Evolutionary conservation across 2,797 vertebrate species (phyloP), one percentile per base, ranked within the genome.

Genomic region (Scomberomorus guttatus): DNA sequence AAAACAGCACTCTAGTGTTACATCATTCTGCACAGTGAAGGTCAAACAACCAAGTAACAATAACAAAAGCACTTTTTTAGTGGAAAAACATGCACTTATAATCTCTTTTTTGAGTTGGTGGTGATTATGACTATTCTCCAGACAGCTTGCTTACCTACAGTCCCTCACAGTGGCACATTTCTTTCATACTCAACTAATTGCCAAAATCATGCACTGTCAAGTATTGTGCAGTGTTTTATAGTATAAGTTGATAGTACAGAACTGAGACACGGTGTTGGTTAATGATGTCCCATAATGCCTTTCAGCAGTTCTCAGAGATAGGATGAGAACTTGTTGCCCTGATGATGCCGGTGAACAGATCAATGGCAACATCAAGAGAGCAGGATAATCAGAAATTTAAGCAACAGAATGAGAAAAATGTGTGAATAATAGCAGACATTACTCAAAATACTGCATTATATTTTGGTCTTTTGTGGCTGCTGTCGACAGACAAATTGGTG

Each of bases 401-500:
- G 51, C 75, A 81, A 52, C 44, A 24, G 37, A 76, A 75, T 62
- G 56, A 75, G 63, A 59, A 65, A 84, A 82, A 64, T 70, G 29
- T 64, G 44, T 54, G 68, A 86, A 82, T 71, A 34, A 58, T 58
- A 34, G 67, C 50, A 27, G 42, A 44, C 71, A 76, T 88, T 78
- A 80, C 68, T 87, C 74, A 83, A 61, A 85, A 75, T 54, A 66
- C 46, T 66, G 55, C 32, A 58, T 60, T 71, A 48, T 79, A 78
- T 57, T 84, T 79, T 59, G 52, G 76, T 83, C 65, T 73, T 50
- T 80, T 77, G 62, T 83, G 79, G 54, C 67, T 58, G 61, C 76
- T 77, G 75, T 77, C 29, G 48, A 48, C 1, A 48, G 75, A 85
- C 80, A 89, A 82, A 89, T 87, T 86, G 83, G 60, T 85, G 80